Conservation (phyloP, 2,797 vertebrate species). For the Pyrrhura leucotis region DNA sequence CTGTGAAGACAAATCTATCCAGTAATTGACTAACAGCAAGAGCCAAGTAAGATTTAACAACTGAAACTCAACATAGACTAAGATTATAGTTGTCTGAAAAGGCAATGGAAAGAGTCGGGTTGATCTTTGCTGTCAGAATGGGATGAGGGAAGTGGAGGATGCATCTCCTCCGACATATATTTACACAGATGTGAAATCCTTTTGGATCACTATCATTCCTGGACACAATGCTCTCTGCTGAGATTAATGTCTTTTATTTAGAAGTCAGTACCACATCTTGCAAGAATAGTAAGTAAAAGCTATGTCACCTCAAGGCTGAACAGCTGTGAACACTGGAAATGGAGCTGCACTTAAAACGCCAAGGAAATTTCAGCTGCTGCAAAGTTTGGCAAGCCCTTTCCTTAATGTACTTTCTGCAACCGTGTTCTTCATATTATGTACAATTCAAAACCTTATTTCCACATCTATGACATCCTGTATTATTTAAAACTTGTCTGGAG, state of each 20-base stretch:
- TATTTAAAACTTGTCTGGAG: conserved; percentile 19
- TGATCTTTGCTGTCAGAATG: not conserved
- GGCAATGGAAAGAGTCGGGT: not conserved
- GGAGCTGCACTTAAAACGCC: not conserved
- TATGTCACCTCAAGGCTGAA: not conserved
- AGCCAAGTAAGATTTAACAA: not conserved
- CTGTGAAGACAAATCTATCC: not conserved
- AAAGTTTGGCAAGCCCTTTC: not conserved
- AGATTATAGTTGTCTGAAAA: not conserved
- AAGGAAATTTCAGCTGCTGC: not conserved
- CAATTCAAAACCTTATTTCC: conserved; percentile 5
- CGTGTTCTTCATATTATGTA: not conserved
- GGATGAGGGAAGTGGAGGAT: not conserved
- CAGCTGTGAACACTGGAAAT: not conserved
- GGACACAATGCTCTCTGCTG: not conserved
- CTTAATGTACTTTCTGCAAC: not conserved
- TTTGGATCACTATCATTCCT: not conserved
- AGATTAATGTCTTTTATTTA: not conserved
- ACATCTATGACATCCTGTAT: conserved; percentile 13
- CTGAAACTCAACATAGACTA: not conserved
- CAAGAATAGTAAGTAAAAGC: not conserved
- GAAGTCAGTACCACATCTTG: not conserved
- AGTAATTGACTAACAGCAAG: not conserved
- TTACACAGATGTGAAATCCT: not conserved
- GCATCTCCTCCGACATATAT: not conserved